Evolutionary conservation across 92 coral and sea anemone species (phyloP).

Genomic region (Phenganax marumi): DNA sequence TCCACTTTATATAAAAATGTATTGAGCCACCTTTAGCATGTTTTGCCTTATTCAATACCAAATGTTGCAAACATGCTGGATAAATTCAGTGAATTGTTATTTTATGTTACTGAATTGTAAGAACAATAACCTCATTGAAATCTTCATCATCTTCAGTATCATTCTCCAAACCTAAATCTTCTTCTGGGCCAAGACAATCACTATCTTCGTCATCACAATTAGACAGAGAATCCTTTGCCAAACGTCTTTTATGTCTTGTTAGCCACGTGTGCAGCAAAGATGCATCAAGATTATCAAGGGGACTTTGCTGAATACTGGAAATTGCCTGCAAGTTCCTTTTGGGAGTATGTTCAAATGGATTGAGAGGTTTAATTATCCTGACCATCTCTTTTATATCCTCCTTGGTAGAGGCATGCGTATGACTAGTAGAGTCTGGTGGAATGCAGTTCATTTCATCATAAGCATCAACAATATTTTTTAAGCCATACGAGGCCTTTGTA

Average conservation of each 20-base stretch:
- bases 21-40: no score
- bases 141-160: not conserved
- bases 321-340: not conserved
- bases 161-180: not conserved
- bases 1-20: no score
- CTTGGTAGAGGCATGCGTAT: not conserved
- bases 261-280: no score
- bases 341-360: conserved; percentile 6
- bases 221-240: conserved; percentile 47
- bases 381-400: conserved; percentile 6
- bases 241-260: conserved; percentile 40
- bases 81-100: no score
- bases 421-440: conserved; percentile 1
- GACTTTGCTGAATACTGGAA: no score
- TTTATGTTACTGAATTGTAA: no score
- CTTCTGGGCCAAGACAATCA: conserved; percentile 1
- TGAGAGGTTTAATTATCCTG: not conserved
- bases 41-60: no score
- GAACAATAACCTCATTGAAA: not conserved
- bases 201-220: conserved; percentile 28
- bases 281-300: no score
- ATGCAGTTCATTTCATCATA: conserved; percentile 41
- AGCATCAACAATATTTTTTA: conserved; percentile 27
- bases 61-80: no score
- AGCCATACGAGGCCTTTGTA: conserved; percentile 30